Conservation (phyloP, 2,888 invertebrate species). For the Stenoptilia bipunctidactyla region DNA sequence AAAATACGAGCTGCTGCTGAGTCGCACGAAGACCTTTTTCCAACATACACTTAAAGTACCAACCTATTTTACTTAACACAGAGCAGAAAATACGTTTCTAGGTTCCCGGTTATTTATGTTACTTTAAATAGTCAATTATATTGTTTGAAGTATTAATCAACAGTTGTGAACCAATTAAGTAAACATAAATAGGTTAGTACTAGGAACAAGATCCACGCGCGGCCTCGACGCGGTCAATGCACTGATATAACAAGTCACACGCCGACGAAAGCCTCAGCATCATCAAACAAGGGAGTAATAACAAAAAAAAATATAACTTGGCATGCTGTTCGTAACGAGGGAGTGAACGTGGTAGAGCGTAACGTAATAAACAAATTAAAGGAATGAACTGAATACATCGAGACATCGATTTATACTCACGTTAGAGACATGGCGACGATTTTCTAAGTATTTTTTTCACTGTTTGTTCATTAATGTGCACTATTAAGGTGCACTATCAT, state of each 20-base stretch:
- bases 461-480: slow-evolving; percentile 50
- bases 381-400: slow-evolving; percentile 58
- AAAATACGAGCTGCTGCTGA: slow-evolving; percentile 48
- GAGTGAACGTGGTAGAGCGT: slow-evolving; percentile 66
- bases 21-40: slow-evolving; percentile 49
- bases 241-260: slow-evolving; percentile 53
- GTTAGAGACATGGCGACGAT: slow-evolving; percentile 53
- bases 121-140: no score
- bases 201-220: slow-evolving; percentile 52
- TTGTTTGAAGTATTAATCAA: no score
- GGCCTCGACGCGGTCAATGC: slow-evolving; percentile 64
- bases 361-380: slow-evolving; percentile 51
- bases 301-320: slow-evolving; percentile 59
- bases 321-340: slow-evolving; percentile 70
- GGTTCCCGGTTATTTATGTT: no score
- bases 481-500: slow-evolving; percentile 49
- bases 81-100: no score
- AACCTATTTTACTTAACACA: slow-evolving; percentile 36
- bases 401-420: slow-evolving; percentile 56
- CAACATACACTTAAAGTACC: slow-evolving; percentile 40
- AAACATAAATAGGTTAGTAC: slow-evolving; percentile 59
- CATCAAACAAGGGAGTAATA: slow-evolving; percentile 47
- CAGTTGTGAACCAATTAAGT: neutral
- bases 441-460: slow-evolving; percentile 31
- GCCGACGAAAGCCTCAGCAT: slow-evolving; percentile 73